Conservation (phyloP, 2,888 invertebrate genomes). For the Himalopsyche tibetana region DNA sequence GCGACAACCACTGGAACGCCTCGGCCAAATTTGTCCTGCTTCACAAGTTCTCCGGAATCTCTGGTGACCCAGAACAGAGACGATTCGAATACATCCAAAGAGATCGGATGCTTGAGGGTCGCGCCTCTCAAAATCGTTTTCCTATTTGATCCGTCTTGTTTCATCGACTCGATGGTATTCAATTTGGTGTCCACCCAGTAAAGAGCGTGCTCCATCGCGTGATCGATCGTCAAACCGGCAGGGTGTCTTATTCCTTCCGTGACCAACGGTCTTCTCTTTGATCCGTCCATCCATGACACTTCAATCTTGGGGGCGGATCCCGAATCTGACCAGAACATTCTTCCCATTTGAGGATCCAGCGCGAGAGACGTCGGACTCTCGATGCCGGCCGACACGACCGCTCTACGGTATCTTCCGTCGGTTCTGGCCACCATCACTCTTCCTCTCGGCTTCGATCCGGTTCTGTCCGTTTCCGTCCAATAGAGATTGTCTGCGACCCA, state of each 20-base stretch:
- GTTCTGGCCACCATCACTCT: constrained; percentile 91
- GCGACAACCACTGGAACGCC: constrained; percentile 91
- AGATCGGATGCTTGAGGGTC: constrained; percentile 85
- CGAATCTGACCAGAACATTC: constrained; percentile 96
- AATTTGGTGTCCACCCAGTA: constrained; percentile 98
- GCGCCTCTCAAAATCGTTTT: constrained; percentile 86
- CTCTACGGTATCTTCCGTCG: constrained; percentile 92
- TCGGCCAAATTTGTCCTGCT: constrained; percentile 97
- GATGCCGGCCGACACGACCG: constrained; percentile 86
- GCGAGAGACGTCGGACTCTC: constrained; percentile 93
- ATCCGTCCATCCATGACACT: constrained; percentile 97
- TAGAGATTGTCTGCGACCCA: constrained; percentile 96
- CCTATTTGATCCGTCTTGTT: constrained; percentile 87
- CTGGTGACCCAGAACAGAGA: constrained; percentile 95
- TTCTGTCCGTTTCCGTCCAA: constrained; percentile 92
- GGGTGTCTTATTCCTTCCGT: constrained; percentile 91
- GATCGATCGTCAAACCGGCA: constrained; percentile 93
- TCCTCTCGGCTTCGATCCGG: constrained; percentile 85
- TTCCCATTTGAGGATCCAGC: constrained; percentile 89
- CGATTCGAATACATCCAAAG: constrained; percentile 96
- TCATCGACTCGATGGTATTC: constrained; percentile 91
- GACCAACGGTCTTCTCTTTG: constrained; percentile 88
- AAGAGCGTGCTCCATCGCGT: constrained; percentile 90
- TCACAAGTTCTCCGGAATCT: constrained; percentile 89
- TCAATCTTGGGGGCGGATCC: constrained; percentile 96